phyloP scores from a whole-genome alignment of 2,888 invertebrate genomes.

The Heliothis peltigera region DNA sequence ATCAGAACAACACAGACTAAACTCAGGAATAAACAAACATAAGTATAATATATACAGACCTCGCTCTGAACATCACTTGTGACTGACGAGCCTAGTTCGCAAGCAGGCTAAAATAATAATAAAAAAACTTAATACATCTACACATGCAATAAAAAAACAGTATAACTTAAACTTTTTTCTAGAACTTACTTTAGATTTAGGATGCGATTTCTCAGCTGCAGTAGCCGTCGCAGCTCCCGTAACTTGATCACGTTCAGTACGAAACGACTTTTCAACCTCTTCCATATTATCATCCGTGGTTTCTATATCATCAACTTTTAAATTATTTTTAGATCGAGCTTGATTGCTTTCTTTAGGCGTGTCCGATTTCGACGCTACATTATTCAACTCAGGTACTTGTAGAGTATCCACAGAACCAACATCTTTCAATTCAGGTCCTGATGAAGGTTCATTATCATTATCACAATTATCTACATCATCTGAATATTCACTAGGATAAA shows the following conservation, averaged over 20 bases:
- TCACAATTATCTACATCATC: slow-evolving; percentile 16
- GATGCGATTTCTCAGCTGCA: slow-evolving; percentile 7
- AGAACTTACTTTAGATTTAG: slow-evolving; percentile 42
- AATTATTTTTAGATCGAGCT: slow-evolving; percentile 31
- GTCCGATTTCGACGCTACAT: slow-evolving; percentile 13
- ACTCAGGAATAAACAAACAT: no score
- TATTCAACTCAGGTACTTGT: slow-evolving; percentile 8
- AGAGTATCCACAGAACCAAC: slow-evolving; percentile 2
- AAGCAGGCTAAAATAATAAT: no score
- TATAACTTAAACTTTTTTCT: background rate
- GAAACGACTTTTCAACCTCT: slow-evolving; percentile 13
- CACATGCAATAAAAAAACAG: no score
- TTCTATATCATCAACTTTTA: slow-evolving; percentile 37
- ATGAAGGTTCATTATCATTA: slow-evolving; percentile 3
- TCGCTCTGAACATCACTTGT: no score
- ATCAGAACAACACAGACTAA: no score
- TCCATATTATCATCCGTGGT: slow-evolving; percentile 14
- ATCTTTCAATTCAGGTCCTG: slow-evolving; percentile 9
- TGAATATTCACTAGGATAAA: slow-evolving; percentile 34
- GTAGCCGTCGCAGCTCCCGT: slow-evolving; percentile 11
- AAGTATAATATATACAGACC: no score
- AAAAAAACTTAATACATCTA: no score
- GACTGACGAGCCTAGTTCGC: no score
- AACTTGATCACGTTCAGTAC: slow-evolving; percentile 22
- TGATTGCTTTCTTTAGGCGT: slow-evolving; percentile 6